These are phyloP conservation scores for Phrynocephalus guinanensis DNA, from an alignment of 2,797 vertebrate genomes.

Conservation along the genomic window DNA sequence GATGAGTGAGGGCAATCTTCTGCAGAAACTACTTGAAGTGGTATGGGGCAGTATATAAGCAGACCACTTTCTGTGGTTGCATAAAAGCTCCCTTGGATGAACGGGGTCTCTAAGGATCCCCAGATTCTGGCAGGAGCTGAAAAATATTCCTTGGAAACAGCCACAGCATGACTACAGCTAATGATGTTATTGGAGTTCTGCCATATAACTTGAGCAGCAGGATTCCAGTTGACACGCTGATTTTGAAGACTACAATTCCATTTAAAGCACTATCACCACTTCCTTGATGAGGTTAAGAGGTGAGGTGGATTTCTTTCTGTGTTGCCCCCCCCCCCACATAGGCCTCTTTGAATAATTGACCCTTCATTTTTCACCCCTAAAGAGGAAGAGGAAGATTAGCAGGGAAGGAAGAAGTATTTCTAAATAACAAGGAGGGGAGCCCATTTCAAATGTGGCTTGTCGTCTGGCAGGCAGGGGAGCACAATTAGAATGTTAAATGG, in stretches of 20 bases:
- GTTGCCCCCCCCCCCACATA: constrained; percentile 1
- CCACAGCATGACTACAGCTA: too few relatives aligned
- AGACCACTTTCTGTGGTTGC: too few relatives aligned
- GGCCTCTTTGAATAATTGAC: constrained; percentile 2
- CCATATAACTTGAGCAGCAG: too few relatives aligned
- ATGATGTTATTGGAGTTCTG: too few relatives aligned
- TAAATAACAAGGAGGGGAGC: constrained; percentile 26
- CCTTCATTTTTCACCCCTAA: constrained; percentile 9
- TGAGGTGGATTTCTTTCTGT: constrained; percentile 1
- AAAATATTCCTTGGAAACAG: too few relatives aligned
- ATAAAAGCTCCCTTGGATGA: too few relatives aligned
- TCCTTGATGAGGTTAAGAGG: constrained; percentile 8
- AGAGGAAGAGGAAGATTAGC: constrained; percentile 30
- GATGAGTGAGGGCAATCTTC: too few relatives aligned
- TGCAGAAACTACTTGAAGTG: too few relatives aligned
- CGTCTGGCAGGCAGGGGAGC: constrained; percentile 36
- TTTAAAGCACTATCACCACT: constrained; percentile 9
- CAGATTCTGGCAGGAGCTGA: too few relatives aligned
- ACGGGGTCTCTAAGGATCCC: too few relatives aligned
- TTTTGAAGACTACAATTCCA: neutral
- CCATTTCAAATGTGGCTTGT: neutral
- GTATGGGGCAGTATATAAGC: too few relatives aligned
- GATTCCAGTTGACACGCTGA: too few relatives aligned
- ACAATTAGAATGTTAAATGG: constrained; percentile 49
- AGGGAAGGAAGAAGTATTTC: constrained; percentile 28